Percentiles rank a stretch among this genome's conserved stretches.
Conservation (phyloP, 2,888 invertebrate genomes). For the Rhamnusium bicolor region DNA sequence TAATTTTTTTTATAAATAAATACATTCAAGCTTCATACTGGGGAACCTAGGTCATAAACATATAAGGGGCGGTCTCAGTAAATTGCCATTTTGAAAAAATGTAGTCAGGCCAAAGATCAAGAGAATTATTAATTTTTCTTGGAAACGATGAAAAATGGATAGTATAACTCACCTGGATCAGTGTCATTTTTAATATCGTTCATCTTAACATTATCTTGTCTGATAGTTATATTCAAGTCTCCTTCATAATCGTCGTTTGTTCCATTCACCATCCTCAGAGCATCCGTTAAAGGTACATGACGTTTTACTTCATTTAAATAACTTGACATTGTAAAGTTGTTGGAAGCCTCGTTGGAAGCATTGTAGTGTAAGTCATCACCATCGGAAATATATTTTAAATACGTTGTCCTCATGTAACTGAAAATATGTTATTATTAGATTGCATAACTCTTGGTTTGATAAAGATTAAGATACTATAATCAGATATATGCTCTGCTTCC, state of each 20-base stretch:
- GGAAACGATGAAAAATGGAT: no score
- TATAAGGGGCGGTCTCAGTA: no score
- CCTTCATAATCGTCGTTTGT: neutral
- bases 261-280: neutral
- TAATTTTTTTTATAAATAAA: no score
- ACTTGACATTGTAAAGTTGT: neutral
- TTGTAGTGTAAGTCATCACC: neutral
- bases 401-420: neutral
- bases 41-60: no score
- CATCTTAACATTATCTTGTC: neutral
- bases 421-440: neutral
- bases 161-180: neutral
- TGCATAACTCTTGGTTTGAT: neutral
- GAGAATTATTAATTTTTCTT: no score
- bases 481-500: no score
- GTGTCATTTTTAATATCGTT: neutral
- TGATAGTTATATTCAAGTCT: neutral
- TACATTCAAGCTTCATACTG: no score
- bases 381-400: neutral
- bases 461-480: no score
- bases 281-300: conserved; percentile 2
- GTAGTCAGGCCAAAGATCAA: no score
- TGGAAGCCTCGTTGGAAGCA: neutral
- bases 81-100: no score
- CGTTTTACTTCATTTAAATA: neutral